phyloP scores from a whole-genome alignment of 1,140 invertebrate species.

The Armadillidium nasatum region DNA sequence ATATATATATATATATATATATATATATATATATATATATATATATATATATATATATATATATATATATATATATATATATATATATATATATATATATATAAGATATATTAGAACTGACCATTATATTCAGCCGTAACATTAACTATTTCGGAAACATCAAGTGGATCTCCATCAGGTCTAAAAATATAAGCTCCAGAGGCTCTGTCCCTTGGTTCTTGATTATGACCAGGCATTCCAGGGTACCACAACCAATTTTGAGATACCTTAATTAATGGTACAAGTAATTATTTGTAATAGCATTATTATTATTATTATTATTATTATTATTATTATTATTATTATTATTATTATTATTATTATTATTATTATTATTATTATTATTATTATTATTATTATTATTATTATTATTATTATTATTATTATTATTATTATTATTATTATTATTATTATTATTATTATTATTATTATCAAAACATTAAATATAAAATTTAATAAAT shows the following conservation, averaged over 20 bases:
- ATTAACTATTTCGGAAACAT: background rate
- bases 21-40: no score
- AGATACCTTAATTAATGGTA: background rate
- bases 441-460: conserved; percentile 15
- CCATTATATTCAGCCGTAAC: background rate
- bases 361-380: conserved; percentile 16
- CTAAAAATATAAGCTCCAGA: conserved; percentile 51
- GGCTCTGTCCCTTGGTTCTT: conserved; percentile 33
- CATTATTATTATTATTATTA: conserved; percentile 10
- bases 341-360: background rate
- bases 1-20: no score
- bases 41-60: no score
- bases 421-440: background rate
- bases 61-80: background rate
- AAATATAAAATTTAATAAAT: background rate
- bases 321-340: conserved; percentile 15
- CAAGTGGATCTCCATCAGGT: background rate
- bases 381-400: conserved; percentile 6
- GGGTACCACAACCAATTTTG: conserved; percentile 50
- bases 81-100: background rate
- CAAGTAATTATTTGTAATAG: background rate
- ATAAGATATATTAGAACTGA: background rate
- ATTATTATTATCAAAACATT: background rate
- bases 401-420: conserved; percentile 15
- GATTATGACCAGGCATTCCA: conserved; percentile 45